Conservation (phyloP, 2,797 vertebrate species). For the Anableps anableps region DNA sequence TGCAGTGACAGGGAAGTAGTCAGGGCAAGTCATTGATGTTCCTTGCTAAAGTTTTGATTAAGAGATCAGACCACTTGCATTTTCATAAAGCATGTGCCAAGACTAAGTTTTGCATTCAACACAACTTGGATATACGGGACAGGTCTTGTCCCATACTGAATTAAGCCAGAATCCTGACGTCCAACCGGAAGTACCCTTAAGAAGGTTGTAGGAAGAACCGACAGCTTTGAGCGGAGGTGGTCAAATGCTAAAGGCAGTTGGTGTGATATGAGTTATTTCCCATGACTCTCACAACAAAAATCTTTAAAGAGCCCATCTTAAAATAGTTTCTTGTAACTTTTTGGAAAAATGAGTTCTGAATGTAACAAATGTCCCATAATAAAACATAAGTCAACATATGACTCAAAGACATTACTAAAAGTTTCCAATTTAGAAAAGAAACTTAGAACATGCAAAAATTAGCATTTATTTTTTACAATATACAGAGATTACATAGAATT, state of each 20-base stretch:
- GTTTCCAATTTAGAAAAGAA: too few relatives aligned
- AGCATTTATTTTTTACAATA: background rate
- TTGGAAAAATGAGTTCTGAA: background rate
- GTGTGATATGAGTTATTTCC: background rate
- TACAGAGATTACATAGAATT: background rate
- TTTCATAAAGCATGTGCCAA: background rate
- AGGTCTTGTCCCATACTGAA: background rate
- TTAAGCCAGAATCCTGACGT: background rate
- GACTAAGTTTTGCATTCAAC: background rate
- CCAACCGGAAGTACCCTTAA: background rate
- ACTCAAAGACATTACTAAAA: background rate
- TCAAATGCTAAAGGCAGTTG: too few relatives aligned
- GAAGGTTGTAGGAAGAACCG: background rate
- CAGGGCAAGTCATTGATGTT: background rate
- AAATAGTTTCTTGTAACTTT: background rate
- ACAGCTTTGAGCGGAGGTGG: background rate
- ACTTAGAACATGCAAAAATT: background rate
- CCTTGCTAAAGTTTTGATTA: background rate
- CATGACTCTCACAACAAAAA: background rate
- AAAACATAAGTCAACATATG: background rate
- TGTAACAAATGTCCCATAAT: background rate
- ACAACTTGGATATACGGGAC: too few relatives aligned
- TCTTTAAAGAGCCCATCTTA: background rate
- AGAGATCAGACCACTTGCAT: background rate
- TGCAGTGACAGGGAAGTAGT: background rate